A percentile compares a stretch with the other conserved stretches of the same genome.
Conservation (phyloP, 2,113 vertebrate genomes). For the Rhegmatorhina hoffmannsi region DNA sequence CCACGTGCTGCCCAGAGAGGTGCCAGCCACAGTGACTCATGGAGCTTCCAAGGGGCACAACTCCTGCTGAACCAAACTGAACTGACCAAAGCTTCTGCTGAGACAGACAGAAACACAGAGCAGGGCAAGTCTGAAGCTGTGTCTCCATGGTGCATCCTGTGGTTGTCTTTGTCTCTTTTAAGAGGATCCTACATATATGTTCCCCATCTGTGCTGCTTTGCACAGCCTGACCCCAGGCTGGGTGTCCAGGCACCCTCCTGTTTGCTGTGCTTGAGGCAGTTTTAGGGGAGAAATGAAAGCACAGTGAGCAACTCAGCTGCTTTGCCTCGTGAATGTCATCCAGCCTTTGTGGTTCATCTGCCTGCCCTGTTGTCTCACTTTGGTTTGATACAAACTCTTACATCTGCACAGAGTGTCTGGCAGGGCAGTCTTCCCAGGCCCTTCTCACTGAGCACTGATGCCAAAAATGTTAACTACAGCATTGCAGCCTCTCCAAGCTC, state of each 20-base stretch:
- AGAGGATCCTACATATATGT: rapidly evolving
- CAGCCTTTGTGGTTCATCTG: neutral
- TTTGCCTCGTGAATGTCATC: neutral
- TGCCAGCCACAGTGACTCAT: neutral
- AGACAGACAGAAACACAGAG: neutral
- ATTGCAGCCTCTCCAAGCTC: neutral
- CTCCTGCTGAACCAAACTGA: neutral
- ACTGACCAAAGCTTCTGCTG: neutral
- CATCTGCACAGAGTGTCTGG: neutral
- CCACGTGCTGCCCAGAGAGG: neutral
- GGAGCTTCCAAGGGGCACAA: neutral
- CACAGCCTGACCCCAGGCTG: neutral
- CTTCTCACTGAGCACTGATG: neutral
- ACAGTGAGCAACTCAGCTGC: neutral
- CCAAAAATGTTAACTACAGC: neutral
- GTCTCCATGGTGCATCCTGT: neutral
- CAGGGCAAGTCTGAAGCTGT: neutral
- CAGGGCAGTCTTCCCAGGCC: neutral
- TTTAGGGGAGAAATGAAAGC: neutral
- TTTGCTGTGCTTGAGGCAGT: neutral
- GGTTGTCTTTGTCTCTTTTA: neutral
- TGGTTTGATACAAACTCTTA: neutral
- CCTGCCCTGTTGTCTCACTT: neutral
- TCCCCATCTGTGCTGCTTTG: neutral
- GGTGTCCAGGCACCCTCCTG: neutral